phyloP scores from a whole-genome alignment of 2,113 vertebrate genomes.

The Martes martes region DNA sequence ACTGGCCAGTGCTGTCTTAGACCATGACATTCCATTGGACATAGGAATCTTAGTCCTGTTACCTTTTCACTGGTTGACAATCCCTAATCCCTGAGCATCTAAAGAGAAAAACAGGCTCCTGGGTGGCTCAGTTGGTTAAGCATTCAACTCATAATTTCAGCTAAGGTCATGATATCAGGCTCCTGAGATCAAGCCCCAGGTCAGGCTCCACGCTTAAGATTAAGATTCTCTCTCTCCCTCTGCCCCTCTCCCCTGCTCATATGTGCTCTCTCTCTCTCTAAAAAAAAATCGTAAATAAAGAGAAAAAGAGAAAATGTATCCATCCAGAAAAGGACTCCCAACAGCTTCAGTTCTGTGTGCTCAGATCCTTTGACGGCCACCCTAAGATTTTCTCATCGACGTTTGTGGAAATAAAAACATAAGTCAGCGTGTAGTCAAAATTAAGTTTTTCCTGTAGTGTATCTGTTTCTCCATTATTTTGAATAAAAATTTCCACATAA shows the following conservation, averaged over 20 bases:
- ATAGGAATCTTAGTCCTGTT: background rate
- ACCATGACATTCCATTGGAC: background rate
- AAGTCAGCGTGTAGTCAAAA: background rate
- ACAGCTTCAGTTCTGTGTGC: background rate
- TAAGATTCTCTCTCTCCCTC: background rate
- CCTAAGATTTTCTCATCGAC: background rate
- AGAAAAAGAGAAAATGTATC: background rate
- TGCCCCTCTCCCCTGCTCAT: background rate
- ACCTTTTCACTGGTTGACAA: background rate
- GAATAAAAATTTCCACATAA: background rate
- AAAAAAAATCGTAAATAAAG: background rate
- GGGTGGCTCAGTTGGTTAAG: background rate
- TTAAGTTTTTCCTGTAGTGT: background rate
- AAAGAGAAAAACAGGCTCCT: background rate
- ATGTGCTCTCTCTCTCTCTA: background rate
- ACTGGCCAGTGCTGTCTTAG: background rate
- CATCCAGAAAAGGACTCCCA: background rate
- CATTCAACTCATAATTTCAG: background rate
- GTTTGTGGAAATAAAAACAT: background rate
- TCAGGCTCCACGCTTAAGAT: background rate
- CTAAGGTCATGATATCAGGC: background rate
- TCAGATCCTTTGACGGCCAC: background rate
- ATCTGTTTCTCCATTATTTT: background rate
- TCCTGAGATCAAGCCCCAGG: background rate
- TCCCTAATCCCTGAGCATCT: background rate